Conservation (phyloP, 2,113 vertebrate species). For the Psettodes erumei region DNA sequence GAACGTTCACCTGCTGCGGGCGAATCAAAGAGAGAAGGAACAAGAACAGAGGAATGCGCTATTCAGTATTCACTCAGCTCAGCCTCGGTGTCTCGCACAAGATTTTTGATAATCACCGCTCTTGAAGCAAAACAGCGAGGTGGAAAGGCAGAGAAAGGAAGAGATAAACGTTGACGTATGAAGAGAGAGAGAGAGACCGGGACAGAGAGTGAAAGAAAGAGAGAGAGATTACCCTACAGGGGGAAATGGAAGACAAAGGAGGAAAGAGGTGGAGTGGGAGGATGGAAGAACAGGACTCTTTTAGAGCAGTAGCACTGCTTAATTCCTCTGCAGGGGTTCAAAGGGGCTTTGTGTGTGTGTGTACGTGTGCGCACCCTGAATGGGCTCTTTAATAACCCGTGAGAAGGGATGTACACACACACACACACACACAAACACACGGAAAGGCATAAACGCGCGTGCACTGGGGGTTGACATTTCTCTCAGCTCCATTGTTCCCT, state of each 20-base stretch:
- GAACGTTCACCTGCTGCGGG: slow-evolving; percentile 62
- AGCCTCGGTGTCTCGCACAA: slow-evolving; percentile 45
- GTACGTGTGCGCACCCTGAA: slow-evolving; percentile 44
- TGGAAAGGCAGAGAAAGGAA: slow-evolving; percentile 45
- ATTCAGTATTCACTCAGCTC: slow-evolving; percentile 61
- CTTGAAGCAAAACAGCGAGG: slow-evolving; percentile 52
- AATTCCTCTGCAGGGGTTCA: slow-evolving; percentile 82
- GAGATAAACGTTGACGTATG: slow-evolving; percentile 60
- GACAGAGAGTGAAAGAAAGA: slow-evolving; percentile 14
- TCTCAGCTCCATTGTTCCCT: slow-evolving; percentile 79
- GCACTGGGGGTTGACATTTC: slow-evolving; percentile 77
- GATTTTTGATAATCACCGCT: slow-evolving; percentile 67
- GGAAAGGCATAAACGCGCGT: slow-evolving; percentile 4
- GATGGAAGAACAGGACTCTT: slow-evolving; percentile 68
- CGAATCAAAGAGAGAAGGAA: slow-evolving; percentile 53
- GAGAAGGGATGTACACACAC: slow-evolving; percentile 51
- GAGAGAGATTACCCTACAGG: slow-evolving; percentile 68
- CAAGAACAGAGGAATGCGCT: slow-evolving; percentile 24
- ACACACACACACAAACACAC: slow-evolving; percentile 31
- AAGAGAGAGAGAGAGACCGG: slow-evolving; percentile 22
- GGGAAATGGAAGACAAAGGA: slow-evolving; percentile 75
- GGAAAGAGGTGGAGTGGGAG: slow-evolving; percentile 74
- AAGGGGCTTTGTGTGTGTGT: slow-evolving; percentile 61
- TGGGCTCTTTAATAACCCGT: slow-evolving; percentile 75
- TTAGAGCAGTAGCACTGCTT: slow-evolving; percentile 69